phyloP scores from a whole-genome alignment of 2,888 invertebrate genomes.

The Colostygia pectinataria region DNA sequence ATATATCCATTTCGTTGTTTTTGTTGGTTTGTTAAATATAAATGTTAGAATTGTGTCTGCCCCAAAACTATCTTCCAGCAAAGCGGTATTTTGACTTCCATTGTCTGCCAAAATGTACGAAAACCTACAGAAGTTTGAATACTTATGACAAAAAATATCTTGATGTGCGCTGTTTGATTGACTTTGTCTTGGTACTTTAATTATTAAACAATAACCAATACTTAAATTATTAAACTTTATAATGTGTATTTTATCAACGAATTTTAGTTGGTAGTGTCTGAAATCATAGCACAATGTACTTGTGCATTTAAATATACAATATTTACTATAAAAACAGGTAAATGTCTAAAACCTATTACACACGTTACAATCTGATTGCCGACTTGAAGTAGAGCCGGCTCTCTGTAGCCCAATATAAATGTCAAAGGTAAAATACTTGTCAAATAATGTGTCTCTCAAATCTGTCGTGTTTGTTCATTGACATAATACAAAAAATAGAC shows the following conservation, averaged over 20 bases:
- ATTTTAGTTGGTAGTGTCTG: constrained; percentile 13
- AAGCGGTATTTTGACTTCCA: background rate
- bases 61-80: constrained; percentile 9
- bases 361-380: no score
- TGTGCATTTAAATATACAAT: constrained; percentile 13
- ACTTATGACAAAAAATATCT: background rate
- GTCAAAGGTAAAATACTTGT: no score
- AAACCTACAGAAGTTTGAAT: background rate
- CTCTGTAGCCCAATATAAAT: no score
- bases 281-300: constrained; percentile 17
- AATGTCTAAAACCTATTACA: no score
- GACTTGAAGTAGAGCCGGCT: no score
- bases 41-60: background rate
- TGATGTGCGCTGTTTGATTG: background rate
- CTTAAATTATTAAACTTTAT: no score
- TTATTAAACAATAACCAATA: background rate
- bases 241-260: constrained; percentile 17
- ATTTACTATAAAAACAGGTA: constrained; percentile 15
- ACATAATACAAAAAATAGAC: no score
- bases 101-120: constrained; percentile 7
- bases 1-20: no score
- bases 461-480: no score
- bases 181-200: constrained; percentile 8
- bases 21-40: no score
- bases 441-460: no score